Evolutionary conservation across 2,888 invertebrate genomes (phyloP), one percentile per base, ranked within the genome.

Genomic region (Agonopterix heracliana): DNA sequence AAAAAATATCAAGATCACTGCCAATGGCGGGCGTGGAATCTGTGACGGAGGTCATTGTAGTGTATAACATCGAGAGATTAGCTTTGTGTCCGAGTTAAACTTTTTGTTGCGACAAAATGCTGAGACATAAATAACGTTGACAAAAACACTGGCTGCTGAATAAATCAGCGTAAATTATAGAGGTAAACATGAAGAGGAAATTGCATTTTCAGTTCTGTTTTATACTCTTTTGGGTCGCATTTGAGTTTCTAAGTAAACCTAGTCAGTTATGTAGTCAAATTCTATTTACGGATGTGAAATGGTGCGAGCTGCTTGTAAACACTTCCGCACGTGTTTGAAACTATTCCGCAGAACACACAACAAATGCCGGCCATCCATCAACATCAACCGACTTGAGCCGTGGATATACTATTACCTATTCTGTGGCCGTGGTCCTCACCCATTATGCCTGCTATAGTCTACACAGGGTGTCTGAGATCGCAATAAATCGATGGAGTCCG

Each of bases 1-100:
- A 73, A 78, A 79, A 80, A 74, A 69, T 66, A 74, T 73, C 84
- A 86, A 86, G 86, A 85, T 82, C 86, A 83, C 66, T 82, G 79
- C 68, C 83, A 85, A 77, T 77, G 78, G 61, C 66, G 61, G 56
- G 63, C 61, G 68, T 64, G 57, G 66, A 68, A 65, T 69, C 68
- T 66, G 68, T 68, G 69, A 66, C 47, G 43, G 34, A 41, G 47
- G 47, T 47, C 47, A 44, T 11, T 34, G 26, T 34, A 13, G 12
- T n/a, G 10, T 10, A 38, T 13, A 41, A 42, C 47, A 42, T 35
- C 47, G 36, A 14, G 38, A n/a, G 43, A 43, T 46, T 47, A 47
- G 12, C 34, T 41, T 38, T 9, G 9, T 45, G 36, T 38, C 38
- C 38, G 38, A n/a, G 38, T 38, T 11, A 9, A 13, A 41, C 9